Evolutionary conservation across 2,797 vertebrate species (phyloP), one percentile per base, ranked within the genome.

Genomic region (Sciurus carolinensis): DNA sequence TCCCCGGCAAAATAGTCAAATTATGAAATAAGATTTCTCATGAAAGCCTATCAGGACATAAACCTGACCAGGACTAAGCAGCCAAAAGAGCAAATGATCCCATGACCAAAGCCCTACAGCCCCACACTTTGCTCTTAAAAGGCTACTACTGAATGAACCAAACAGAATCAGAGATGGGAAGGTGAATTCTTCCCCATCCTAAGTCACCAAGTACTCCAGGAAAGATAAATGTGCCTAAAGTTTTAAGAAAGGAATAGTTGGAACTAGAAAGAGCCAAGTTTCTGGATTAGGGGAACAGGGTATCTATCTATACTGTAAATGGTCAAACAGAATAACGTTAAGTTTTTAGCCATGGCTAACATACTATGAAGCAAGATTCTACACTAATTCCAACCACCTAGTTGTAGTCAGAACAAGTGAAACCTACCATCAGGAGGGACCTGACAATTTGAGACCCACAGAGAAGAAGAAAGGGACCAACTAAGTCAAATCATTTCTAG

Each of bases 11-110:
- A 81, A 81, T 2, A 52, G 36, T n/a, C 22, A 77, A 83, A 87
- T 59, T 93, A 90, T 36, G 20, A 91, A 95, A 73, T 13, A 79
- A 62, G 33, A 93, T 67, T 83, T 87, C 39, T 47, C 47, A 71
- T 33, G 22, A 71, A 90, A 75, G 24, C 39, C 57, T 54, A 7
- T 57, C 39, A 59, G 52, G 26, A 3, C 18, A 62, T 69, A 69
- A 87, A 66, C 50, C 57, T 76, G 66, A 94, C 22, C 10, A 57
- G 33, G 26, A 33, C 2, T 54, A 90, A 54, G 26, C 42, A 75
- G 59, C 42, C 22, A 9, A 17, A 44, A 64, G 59, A 33, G 85
- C 47, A 91, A 59, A 91, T 3, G 5, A 88, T 18, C 39, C 50
- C 76, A 47, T 0, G n/a, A 54, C 5, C 87, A 54, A 83, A 91